phyloP scores from a whole-genome alignment of 2,113 vertebrate genomes.

The Sorex araneus region DNA sequence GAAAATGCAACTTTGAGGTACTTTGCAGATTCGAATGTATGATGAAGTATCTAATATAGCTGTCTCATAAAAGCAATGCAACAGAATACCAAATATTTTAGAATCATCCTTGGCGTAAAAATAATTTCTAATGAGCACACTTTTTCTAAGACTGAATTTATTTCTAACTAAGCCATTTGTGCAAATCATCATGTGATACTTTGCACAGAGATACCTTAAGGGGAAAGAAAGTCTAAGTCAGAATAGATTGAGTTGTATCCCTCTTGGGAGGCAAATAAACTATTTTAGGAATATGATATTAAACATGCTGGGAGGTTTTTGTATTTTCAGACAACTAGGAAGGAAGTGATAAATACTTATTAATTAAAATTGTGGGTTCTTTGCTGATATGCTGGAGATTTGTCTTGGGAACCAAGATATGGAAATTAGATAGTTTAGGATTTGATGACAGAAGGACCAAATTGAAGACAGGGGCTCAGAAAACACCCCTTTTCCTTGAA shows the following conservation, averaged over 20 bases:
- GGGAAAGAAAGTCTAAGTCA: background rate
- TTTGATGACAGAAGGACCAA: rapidly evolving
- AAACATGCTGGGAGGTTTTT: background rate
- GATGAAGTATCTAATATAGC: conserved; percentile 55
- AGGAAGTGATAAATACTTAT: conserved; percentile 32
- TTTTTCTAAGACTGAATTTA: conserved; percentile 78
- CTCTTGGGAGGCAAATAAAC: conserved; percentile 51
- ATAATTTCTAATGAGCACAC: conserved; percentile 71
- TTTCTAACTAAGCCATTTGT: conserved; percentile 68
- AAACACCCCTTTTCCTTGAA: background rate
- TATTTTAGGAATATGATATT: conserved; percentile 45
- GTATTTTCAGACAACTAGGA: conserved; percentile 29
- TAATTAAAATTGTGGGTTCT: conserved; percentile 40
- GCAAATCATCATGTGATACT: conserved; percentile 31
- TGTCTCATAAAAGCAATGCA: conserved; percentile 80
- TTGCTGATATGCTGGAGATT: background rate
- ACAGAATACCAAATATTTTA: conserved; percentile 73
- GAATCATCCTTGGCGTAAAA: conserved; percentile 65
- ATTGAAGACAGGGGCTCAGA: background rate
- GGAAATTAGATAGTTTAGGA: background rate
- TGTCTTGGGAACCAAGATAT: background rate
- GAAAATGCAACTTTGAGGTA: conserved; percentile 47
- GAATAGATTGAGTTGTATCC: conserved; percentile 16
- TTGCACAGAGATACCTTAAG: conserved; percentile 26
- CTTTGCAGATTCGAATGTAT: conserved; percentile 63